A percentile compares a stretch with the other conserved stretches of the same genome.
These are phyloP conservation scores for Atrichornis clamosus DNA, from an alignment of 2,113 vertebrate species.

Conservation along the genomic window DNA sequence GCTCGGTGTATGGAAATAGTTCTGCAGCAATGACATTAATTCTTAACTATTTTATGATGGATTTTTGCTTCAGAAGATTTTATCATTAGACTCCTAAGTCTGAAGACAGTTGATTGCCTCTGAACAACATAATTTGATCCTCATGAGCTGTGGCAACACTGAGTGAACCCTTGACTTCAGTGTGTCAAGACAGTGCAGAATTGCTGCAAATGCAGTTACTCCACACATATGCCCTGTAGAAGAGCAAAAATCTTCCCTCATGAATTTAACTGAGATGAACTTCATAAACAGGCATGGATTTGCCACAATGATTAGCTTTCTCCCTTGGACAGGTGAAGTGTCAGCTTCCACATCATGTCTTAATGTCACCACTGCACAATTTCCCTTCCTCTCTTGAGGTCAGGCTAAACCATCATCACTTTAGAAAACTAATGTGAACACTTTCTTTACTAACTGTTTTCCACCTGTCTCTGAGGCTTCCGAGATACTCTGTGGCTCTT, in stretches of 20 bases:
- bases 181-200: background rate
- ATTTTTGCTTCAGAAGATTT: background rate
- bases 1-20: background rate
- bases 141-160: background rate
- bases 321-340: background rate
- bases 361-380: background rate
- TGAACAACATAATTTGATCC: background rate
- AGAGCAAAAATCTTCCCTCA: background rate
- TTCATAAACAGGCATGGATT: background rate
- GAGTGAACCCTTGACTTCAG: background rate
- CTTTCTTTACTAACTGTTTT: background rate
- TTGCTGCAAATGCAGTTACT: background rate
- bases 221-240: background rate
- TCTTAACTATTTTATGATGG: background rate
- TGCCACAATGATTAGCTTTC: background rate
- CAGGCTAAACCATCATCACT: background rate
- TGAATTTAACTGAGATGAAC: background rate
- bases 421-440: background rate
- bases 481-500: background rate
- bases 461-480: background rate
- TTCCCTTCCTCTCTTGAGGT: background rate
- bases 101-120: background rate
- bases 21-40: background rate
- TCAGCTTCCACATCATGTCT: background rate
- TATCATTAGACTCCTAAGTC: background rate